Percentiles rank a stretch among this genome's conserved stretches.
Conservation (phyloP, 2,888 invertebrate genomes). For the Tipula lateralis region DNA sequence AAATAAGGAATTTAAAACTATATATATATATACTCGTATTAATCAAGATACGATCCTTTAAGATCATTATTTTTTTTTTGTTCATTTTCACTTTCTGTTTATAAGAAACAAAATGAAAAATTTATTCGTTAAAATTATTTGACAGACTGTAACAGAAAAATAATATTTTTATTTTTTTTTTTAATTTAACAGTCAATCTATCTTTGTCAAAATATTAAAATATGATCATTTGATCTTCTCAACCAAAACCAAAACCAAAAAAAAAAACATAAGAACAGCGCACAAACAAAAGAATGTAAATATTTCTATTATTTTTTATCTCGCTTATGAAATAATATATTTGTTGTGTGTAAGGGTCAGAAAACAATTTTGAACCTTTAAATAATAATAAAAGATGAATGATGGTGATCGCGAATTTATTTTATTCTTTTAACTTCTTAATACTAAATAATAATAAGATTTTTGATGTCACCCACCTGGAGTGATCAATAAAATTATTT, state of each 20-base stretch:
- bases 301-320: conserved; percentile 3
- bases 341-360: conserved; percentile 5
- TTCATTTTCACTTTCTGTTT: not conserved
- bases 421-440: not conserved
- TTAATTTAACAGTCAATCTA: conserved; percentile 24
- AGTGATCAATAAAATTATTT: not conserved
- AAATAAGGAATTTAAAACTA: not conserved
- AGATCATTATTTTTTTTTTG: not conserved
- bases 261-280: not conserved
- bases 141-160: conserved; percentile 11
- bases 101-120: not conserved
- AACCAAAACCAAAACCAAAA: not conserved
- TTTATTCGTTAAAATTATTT: not conserved
- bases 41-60: not conserved
- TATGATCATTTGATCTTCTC: conserved; percentile 24
- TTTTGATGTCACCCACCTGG: conserved; percentile 26
- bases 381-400: conserved; percentile 24
- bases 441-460: not conserved
- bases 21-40: not conserved
- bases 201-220: conserved; percentile 24
- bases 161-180: not conserved
- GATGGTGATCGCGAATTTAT: conserved; percentile 24
- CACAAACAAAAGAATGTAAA: conserved; percentile 19
- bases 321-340: not conserved
- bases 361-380: conserved; percentile 25